Base-by-base conservation (phyloP, 2,113 vertebrate genomes). In the Hydrochoerus hydrochaeris region DNA sequence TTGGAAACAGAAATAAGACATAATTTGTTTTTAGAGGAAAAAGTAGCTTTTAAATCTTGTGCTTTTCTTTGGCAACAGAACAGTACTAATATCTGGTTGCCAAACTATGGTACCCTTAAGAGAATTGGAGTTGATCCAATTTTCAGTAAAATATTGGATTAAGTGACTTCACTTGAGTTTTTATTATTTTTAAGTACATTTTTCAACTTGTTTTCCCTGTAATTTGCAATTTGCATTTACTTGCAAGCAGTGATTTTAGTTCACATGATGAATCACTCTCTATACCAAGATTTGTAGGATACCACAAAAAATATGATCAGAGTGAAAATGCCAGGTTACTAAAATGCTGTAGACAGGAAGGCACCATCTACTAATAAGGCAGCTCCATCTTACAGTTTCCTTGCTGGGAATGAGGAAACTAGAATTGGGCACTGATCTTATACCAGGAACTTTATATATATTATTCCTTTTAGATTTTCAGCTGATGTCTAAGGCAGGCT, bases 111-210 rank as follows among this genome's bases (percentile, higher is more conserved):
- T 97, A 95, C 95, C 96, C 96, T 97, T 95, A 96, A 98, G 96
- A 96, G 96, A 94, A 92, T 88, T 97, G 95, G 96, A 97, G 69
- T 88, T 90, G 83, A 58, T 95, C 95, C 97, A 96, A 19, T 95
- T 97, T 96, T 96, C 88, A 97, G 84, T 97, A 97, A 97, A 98
- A 97, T 97, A 97, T 85, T 95, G 92, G 88, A 97, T 98, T 97
- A 98, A 98, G 96, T 97, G 96, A 97, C 94, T 97, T 97, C 95
- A 92, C 95, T 97, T 97, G 94, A 96, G 95, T 98, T 96, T 97
- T 97, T 96, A 98, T 98, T 98, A 97, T 96, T 98, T 97, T 96
- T 46, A 95, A 97, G 94, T 97, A 95, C 90, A 80, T 96, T 97
- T 97, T 92, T 63, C 95, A 98, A 93, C 54, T 90, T 82, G 3